These are phyloP conservation scores for Bombus pascuorum DNA, from an alignment of 1,140 invertebrate species.

Conservation along the genomic window DNA sequence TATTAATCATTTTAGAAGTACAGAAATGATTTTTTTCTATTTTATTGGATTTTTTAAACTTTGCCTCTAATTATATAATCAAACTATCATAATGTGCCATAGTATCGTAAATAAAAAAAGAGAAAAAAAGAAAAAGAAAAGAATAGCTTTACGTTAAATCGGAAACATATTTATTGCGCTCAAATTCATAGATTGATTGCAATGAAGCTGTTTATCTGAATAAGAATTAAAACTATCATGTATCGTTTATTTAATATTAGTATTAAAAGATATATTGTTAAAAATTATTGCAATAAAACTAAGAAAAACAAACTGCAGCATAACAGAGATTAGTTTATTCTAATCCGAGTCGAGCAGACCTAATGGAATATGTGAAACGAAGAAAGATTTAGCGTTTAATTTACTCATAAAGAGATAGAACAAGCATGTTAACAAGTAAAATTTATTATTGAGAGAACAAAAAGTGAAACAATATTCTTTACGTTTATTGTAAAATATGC, in stretches of 20 bases:
- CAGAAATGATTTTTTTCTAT: background rate
- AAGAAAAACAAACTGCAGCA: background rate
- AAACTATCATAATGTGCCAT: constrained; percentile 15
- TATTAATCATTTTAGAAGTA: background rate
- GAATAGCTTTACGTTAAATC: background rate
- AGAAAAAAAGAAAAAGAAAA: background rate
- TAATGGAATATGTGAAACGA: background rate
- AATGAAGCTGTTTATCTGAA: constrained; percentile 2
- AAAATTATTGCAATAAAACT: constrained; percentile 49
- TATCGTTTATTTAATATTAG: background rate
- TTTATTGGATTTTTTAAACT: background rate
- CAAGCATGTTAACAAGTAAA: constrained; percentile 20
- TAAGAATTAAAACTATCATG: background rate
- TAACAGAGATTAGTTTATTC: constrained; percentile 4
- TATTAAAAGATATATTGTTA: constrained; percentile 4
- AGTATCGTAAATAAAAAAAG: background rate
- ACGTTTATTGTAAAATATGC: constrained; percentile 6
- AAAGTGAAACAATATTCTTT: constrained; percentile 5
- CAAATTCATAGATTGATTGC: background rate
- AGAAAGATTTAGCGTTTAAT: background rate
- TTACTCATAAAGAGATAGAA: background rate
- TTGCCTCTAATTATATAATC: constrained; percentile 5
- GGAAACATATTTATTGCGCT: background rate
- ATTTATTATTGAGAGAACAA: constrained; percentile 23
- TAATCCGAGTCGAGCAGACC: background rate